A percentile compares a stretch with the other conserved stretches of the same genome.
Evolutionary conservation across 2,113 vertebrate genomes (phyloP).

Genomic region (Anthoscopus minutus): DNA sequence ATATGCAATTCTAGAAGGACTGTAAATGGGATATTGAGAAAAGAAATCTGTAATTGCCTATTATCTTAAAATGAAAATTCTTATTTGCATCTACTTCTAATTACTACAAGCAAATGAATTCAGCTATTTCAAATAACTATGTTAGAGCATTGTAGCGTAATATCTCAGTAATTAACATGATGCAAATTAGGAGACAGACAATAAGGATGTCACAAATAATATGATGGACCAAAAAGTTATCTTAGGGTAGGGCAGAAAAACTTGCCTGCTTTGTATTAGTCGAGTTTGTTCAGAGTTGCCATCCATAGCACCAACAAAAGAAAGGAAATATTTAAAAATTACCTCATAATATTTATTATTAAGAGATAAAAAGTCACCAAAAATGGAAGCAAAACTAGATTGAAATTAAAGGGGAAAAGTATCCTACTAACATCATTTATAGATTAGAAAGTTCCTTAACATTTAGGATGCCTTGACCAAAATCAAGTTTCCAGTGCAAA

Average conservation of each 20-base stretch:
- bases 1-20: not conserved
- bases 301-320: not conserved
- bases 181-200: not conserved
- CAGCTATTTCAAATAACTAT: not conserved
- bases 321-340: not conserved
- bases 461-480: not conserved
- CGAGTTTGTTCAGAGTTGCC: not conserved
- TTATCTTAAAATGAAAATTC: not conserved
- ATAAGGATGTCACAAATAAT: not conserved
- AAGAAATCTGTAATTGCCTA: not conserved
- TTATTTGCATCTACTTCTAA: constrained; percentile 25
- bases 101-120: constrained; percentile 17
- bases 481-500: not conserved
- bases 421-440: not conserved
- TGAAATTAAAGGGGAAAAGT: not conserved
- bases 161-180: constrained; percentile 18
- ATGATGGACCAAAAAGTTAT: not conserved
- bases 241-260: not conserved
- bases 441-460: not conserved
- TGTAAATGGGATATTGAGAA: not conserved
- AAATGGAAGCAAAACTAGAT: not conserved
- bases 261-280: not conserved
- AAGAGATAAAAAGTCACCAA: not conserved
- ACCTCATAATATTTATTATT: not conserved
- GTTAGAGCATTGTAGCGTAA: not conserved